phyloP scores from a whole-genome alignment of 2,888 invertebrate species.

The Cheilosia pagana region DNA sequence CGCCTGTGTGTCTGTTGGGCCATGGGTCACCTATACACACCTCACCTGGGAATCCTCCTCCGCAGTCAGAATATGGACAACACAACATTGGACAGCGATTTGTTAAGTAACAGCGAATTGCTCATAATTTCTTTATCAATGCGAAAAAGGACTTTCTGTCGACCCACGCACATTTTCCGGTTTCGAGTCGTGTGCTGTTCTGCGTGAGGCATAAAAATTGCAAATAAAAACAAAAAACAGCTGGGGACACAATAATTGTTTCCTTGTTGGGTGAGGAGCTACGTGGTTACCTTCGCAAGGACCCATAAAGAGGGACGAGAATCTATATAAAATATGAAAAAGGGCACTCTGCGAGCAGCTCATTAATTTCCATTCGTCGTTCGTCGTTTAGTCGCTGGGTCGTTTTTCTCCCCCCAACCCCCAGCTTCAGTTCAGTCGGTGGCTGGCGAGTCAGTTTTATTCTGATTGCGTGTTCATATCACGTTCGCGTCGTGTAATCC shows the following conservation, averaged over 20 bases:
- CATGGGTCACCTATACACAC: neutral
- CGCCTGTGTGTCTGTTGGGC: slow-evolving; percentile 4
- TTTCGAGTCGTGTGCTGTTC: slow-evolving; percentile 2
- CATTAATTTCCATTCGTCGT: slow-evolving; percentile 74
- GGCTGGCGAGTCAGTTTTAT: slow-evolving; percentile 37
- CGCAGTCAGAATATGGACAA: neutral
- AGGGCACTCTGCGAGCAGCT: slow-evolving; percentile 63
- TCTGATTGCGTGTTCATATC: slow-evolving; percentile 71
- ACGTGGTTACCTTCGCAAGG: slow-evolving; percentile 3
- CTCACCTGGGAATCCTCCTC: slow-evolving; percentile 13
- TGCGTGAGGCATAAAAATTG: slow-evolving; percentile 52
- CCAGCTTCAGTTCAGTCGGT: neutral
- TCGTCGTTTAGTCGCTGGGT: slow-evolving; percentile 21
- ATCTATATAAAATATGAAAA: slow-evolving; percentile 49
- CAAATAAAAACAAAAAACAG: slow-evolving; percentile 69
- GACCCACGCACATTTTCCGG: neutral
- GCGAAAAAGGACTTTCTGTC: slow-evolving; percentile 43
- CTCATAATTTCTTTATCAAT: slow-evolving; percentile 66
- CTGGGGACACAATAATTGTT: slow-evolving; percentile 67
- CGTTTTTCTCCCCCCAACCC: neutral
- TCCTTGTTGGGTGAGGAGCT: neutral
- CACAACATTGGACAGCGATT: slow-evolving; percentile 42
- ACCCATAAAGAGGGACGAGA: slow-evolving; percentile 26
- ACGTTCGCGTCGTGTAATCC: slow-evolving; percentile 69
- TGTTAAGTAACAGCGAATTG: slow-evolving; percentile 72